Conservation (phyloP, 2,888 invertebrate genomes). For the Lepidocyrtoides sp. region DNA sequence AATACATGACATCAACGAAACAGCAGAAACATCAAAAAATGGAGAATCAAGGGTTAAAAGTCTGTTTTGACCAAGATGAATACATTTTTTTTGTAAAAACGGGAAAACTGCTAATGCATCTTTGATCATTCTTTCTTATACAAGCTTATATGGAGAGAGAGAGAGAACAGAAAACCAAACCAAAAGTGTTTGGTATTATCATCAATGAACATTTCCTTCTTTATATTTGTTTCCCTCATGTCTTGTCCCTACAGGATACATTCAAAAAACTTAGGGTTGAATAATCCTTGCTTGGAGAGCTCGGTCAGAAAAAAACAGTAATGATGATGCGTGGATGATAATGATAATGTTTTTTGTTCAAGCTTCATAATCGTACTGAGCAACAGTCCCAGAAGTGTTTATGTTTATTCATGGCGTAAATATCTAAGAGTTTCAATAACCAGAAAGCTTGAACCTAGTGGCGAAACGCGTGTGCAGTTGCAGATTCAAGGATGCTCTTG, state of each 20-base stretch:
- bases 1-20: background rate
- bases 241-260: constrained; percentile 31
- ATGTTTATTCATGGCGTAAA: constrained; percentile 22
- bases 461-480: background rate
- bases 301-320: background rate
- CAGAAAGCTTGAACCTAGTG: background rate
- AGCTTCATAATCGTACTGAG: constrained; percentile 47
- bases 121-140: constrained; percentile 69
- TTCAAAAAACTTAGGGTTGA: constrained; percentile 59
- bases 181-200: background rate
- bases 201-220: constrained; percentile 30
- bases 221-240: constrained; percentile 15
- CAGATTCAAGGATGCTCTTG: background rate
- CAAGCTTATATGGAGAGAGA: too few relatives aligned
- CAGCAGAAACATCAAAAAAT: constrained; percentile 48
- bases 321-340: constrained; percentile 35
- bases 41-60: constrained; percentile 82
- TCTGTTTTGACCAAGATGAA: constrained; percentile 49
- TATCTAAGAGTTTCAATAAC: background rate
- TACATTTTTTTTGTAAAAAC: constrained; percentile 31
- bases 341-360: constrained; percentile 43
- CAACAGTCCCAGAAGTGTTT: constrained; percentile 54
- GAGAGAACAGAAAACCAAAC: too few relatives aligned
- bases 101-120: constrained; percentile 65
- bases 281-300: constrained; percentile 2